Evolutionary conservation across 1,140 invertebrate genomes (phyloP), one percentile per base, ranked within the genome.

Genomic region (Heliconius melpomene): DNA sequence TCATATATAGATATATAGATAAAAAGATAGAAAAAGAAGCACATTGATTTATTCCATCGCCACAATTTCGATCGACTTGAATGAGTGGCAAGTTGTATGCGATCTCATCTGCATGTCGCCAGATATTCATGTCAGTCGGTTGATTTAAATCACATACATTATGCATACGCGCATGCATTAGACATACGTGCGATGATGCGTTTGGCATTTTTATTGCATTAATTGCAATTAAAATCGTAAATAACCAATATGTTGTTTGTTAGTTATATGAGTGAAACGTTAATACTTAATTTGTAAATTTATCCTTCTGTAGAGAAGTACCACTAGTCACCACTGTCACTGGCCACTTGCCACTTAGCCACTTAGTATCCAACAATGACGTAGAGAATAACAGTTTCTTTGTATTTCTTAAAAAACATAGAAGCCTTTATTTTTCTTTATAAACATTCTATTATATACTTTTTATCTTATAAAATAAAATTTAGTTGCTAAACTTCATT

Each of bases 111-210:
- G 36, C 32, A 72, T 72, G 71, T 72, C 72, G 71, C 60, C 60
- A 74, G 74, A 81, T 77, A 81, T 83, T 81, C 77, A 83, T 79
- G 79, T 83, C 79, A 81, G 73, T 81, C 73, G 52, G 70, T 77
- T 81, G 74, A 80, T 79, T 79, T 79, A 75, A 83, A 82, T 79
- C 73, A 57, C 66, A 82, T 82, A 74, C 79, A 82, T 82, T 77
- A 82, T 82, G 81, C 77, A 82, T 82, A 40, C 71, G 77, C 77
- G 79, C 79, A 81, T 29, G 46, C 80, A 76, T 76, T 82, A 82
- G 77, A 78, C 26, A 73, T 82, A 82, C 80, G 80, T 79, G 74
- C 52, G 46, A 77, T 54, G 77, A 82, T 82, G 77, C 74, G 80
- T 78, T 76, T 50, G 77, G 77, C 80, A 82, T 82, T 79, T 82